These are phyloP conservation scores for Plebejus melissa DNA, from an alignment of 2,888 invertebrate genomes.

Conservation along the genomic window DNA sequence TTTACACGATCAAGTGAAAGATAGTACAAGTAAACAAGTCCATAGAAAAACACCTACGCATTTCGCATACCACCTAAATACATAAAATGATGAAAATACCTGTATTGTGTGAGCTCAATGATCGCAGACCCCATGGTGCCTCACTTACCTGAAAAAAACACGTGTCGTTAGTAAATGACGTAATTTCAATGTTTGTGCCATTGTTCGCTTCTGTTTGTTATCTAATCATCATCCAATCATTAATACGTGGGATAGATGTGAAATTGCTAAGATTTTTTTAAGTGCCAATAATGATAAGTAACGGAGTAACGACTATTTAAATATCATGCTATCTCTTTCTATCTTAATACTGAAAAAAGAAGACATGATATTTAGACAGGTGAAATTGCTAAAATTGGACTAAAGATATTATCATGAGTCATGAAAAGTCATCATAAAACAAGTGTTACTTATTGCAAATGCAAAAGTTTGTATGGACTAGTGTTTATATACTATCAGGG, in stretches of 20 bases:
- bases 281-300: neutral
- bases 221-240: neutral
- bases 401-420: too few relatives aligned
- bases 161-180: neutral
- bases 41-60: constrained; percentile 7
- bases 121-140: constrained; percentile 4
- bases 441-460: too few relatives aligned
- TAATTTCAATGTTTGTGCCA: neutral
- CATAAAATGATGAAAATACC: neutral
- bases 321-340: too few relatives aligned
- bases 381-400: too few relatives aligned
- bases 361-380: too few relatives aligned
- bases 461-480: too few relatives aligned
- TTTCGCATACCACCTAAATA: neutral
- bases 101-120: constrained; percentile 6
- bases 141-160: constrained; percentile 16
- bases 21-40: constrained; percentile 2
- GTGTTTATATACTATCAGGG: too few relatives aligned
- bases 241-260: neutral
- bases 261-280: neutral
- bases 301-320: neutral
- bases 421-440: too few relatives aligned
- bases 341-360: too few relatives aligned
- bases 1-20: neutral
- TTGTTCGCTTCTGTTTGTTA: neutral